Evolutionary conservation across 2,113 vertebrate species (phyloP), one percentile per base, ranked within the genome.

Genomic region (Eretmochelys imbricata): DNA sequence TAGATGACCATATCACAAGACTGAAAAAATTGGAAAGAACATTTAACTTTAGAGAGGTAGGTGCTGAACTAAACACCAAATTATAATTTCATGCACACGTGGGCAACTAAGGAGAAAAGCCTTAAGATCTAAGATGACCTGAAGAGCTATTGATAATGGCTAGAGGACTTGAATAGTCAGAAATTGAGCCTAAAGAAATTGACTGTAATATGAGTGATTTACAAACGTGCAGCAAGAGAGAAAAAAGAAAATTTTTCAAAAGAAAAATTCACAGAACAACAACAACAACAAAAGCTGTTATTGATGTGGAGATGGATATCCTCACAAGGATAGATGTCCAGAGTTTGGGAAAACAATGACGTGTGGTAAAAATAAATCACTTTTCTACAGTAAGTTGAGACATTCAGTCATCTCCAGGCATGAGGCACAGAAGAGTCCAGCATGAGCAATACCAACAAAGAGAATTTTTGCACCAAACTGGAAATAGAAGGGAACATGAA

Each of bases 141-240:
- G 62, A 82, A 97, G 82, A 93, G 91, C 42, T 94, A 29, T 85
- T 90, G 59, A 86, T 94, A 96, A 96, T 85, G 97, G 89, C 51
- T n/a, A 94, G 51, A 95, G 29, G 10, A 95, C 88, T 78, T 91
- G 76, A 96, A 96, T 84, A 94, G 82, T 76, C 94, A 93, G 48
- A 93, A 94, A 95, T 91, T 87, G 25, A 94, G 59, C 62, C 59
- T 27, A 89, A 89, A 95, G 94, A 94, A 94, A 89, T 59, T 94
- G 91, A 84, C 86, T 94, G 85, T 95, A 94, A 94, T 69, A 84
- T 69, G 42, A 91, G 24, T 93, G 85, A 94, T 95, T 95, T 95
- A 89, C 80, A 91, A 94, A 49, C 85, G 51, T 88, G 31, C 24
- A 93, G 76, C 12, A 76, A 91, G 80, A 96, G 96, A 49, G 42